phyloP scores from a whole-genome alignment of 2,888 invertebrate genomes.

The Hypomecis punctinalis region DNA sequence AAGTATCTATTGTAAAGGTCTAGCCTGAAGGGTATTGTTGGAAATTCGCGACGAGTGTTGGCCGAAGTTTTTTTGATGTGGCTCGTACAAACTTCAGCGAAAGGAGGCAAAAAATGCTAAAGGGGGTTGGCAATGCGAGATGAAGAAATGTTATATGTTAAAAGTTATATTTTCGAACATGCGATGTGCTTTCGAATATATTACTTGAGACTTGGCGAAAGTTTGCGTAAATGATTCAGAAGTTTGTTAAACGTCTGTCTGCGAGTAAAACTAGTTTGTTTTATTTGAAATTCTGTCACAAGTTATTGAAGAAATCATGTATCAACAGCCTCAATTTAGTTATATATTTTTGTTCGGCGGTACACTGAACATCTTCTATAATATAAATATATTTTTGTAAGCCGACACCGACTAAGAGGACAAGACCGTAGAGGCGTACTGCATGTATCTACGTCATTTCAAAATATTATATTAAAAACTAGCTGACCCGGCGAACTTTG shows the following conservation, averaged over 20 bases:
- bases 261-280: background rate
- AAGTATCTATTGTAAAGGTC: constrained; percentile 31
- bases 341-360: too few species aligned
- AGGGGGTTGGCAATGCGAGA: constrained; percentile 17
- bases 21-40: constrained; percentile 32
- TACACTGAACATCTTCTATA: too few species aligned
- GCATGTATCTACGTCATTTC: too few species aligned
- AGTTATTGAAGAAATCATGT: background rate
- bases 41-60: constrained; percentile 30
- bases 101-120: constrained; percentile 30
- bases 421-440: too few species aligned
- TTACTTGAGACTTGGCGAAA: constrained; percentile 10
- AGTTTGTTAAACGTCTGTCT: constrained; percentile 1
- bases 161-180: constrained; percentile 23
- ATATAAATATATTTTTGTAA: too few species aligned
- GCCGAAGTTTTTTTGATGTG: constrained; percentile 31
- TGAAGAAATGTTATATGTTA: constrained; percentile 30
- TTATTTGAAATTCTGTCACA: background rate
- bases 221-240: constrained; percentile 22
- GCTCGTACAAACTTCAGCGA: constrained; percentile 27
- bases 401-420: too few species aligned
- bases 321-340: background rate
- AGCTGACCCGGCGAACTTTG: too few species aligned
- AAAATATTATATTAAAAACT: too few species aligned
- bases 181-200: constrained; percentile 25